Conservation (phyloP, 1,140 invertebrate genomes). For the Rhagoletis zephyria region DNA sequence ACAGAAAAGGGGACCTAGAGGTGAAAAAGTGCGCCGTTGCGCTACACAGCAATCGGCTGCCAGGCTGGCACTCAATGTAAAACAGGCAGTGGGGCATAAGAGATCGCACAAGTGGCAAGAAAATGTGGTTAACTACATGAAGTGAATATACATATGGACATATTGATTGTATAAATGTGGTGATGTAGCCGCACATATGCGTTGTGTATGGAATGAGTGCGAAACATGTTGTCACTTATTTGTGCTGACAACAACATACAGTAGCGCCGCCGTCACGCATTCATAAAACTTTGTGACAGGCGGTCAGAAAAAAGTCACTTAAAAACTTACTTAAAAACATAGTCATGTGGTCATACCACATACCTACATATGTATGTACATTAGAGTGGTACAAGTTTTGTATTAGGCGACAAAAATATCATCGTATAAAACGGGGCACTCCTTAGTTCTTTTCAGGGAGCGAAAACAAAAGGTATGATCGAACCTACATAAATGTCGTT, state of each 20-base stretch:
- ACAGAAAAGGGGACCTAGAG: background rate
- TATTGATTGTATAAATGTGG: background rate
- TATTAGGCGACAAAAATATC: too few species aligned
- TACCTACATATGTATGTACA: too few species aligned
- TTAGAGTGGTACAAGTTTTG: too few species aligned
- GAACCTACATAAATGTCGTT: too few species aligned
- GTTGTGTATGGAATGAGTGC: background rate
- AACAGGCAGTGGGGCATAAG: background rate
- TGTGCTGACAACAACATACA: background rate
- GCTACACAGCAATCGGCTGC: background rate
- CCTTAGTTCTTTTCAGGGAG: too few species aligned
- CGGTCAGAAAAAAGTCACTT: constrained; percentile 13
- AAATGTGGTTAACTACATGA: background rate
- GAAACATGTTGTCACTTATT: background rate
- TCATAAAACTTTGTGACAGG: background rate
- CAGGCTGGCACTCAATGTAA: background rate
- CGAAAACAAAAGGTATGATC: too few species aligned
- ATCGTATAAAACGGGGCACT: too few species aligned
- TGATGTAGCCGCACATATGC: background rate
- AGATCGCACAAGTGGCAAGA: constrained; percentile 28
- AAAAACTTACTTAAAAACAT: background rate
- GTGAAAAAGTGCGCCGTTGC: background rate
- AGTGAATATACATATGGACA: background rate
- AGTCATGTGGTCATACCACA: too few species aligned
- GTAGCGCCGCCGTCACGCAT: background rate